Percentiles rank a stretch among this genome's conserved stretches.
These are phyloP conservation scores for Acrocera orbiculus DNA, from an alignment of 2,888 invertebrate species.

Conservation along the genomic window DNA sequence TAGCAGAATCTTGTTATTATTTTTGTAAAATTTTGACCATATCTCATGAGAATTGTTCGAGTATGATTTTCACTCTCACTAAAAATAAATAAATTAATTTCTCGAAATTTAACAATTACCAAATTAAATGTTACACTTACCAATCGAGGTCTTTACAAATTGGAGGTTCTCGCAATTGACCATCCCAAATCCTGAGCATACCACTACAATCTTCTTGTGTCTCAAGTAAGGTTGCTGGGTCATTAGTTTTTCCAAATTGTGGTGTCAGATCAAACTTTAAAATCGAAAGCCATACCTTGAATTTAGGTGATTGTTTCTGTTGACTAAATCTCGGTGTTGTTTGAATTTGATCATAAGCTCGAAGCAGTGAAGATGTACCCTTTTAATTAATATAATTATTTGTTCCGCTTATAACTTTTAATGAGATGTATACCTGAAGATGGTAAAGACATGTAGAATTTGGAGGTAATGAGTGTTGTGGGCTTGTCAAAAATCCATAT, in stretches of 20 bases:
- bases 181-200: constrained; percentile 75
- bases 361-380: constrained; percentile 40
- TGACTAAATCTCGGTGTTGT: constrained; percentile 37
- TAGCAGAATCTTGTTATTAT: constrained; percentile 66
- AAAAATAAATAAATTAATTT: constrained; percentile 4
- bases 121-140: constrained; percentile 33
- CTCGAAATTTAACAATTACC: not conserved
- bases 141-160: constrained; percentile 67
- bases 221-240: constrained; percentile 26
- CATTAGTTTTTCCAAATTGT: constrained; percentile 34
- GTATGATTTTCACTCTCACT: constrained; percentile 29
- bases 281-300: constrained; percentile 71
- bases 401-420: no score
- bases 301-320: constrained; percentile 43
- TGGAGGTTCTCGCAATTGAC: constrained; percentile 56
- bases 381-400: no score
- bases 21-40: constrained; percentile 49
- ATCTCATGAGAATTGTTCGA: constrained; percentile 31
- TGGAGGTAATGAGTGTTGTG: constrained; percentile 67
- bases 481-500: constrained; percentile 64
- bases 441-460: constrained; percentile 82
- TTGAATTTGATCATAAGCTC: constrained; percentile 26
- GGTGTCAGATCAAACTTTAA: constrained; percentile 69
- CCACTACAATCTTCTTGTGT: constrained; percentile 64
- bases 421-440: no score